Base-by-base conservation (phyloP, 2,888 invertebrate species). In the Hypomecis atomaria region DNA sequence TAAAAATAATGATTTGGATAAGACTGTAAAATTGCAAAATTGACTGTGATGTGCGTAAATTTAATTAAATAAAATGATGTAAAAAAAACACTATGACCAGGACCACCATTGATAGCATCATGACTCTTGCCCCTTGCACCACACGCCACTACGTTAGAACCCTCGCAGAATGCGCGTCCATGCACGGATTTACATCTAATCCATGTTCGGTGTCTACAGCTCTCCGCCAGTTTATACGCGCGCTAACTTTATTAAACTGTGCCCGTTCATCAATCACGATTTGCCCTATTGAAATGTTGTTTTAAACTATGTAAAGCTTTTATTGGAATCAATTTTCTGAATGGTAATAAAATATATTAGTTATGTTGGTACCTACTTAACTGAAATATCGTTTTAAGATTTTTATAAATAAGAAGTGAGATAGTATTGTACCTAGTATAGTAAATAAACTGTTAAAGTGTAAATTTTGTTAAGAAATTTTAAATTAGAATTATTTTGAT, bases 161-260 rank as follows among this genome's bases (percentile, higher is more conserved):
- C 88, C 89, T 83, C 82, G 75, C 76, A 67, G 80, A 79, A 84
- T 84, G 87, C 84, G 79, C 81, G 79, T 71, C 85, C 86, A 86
- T 82, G 84, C 83, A 67, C 85, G 90, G 92, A 89, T 91, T 89
- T 90, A 76, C 79, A 73, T 71, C 73, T 91, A 90, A 92, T 90
- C 90, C 89, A 10, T 67, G 67, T 79, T 78, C 79, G 78, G 73
- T 84, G 86, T 85, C 83, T 81, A 83, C 81, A 79, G 79, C 78
- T 81, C 76, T 81, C 78, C 73, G 81, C 81, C 78, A 78, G 78
- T 83, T 80, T 82, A 75, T 77, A 73, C 74, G 75, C 73, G 76
- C 77, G 79, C 77, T 83, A 83, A 89, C 88, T 90, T 89, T 89
- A 90, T 90, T 89, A 90, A 89, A 87, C 81, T 76, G 76, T 73